These are phyloP conservation scores for Oligia strigilis DNA, from an alignment of 2,888 invertebrate genomes.

Conservation along the genomic window DNA sequence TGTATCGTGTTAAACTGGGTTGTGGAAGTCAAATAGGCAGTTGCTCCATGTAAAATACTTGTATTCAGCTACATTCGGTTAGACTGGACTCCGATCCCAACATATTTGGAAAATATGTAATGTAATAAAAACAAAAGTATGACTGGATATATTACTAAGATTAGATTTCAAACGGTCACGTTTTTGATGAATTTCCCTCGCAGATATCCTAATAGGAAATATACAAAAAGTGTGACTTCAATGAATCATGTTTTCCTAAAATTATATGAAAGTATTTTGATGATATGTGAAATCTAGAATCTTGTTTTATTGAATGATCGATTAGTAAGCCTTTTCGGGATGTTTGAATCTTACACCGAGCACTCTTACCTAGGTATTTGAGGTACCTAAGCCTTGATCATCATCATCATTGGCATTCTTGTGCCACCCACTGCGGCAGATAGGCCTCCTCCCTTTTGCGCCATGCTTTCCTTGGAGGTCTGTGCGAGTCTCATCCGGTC, in stretches of 20 bases:
- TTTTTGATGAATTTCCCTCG: constrained; percentile 30
- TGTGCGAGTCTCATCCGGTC: background rate
- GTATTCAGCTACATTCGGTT: background rate
- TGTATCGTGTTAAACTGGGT: background rate
- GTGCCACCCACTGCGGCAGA: background rate
- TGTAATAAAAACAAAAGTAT: constrained; percentile 18
- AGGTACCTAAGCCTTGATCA: background rate
- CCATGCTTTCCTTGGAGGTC: background rate
- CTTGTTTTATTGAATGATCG: background rate
- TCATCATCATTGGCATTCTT: background rate
- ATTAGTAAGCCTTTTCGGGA: background rate
- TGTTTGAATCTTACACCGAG: background rate
- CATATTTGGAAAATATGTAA: background rate
- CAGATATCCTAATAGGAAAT: constrained; percentile 11
- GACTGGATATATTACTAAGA: constrained; percentile 40
- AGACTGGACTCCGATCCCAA: background rate
- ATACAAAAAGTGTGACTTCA: constrained; percentile 39
- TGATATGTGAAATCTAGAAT: background rate
- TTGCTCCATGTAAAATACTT: background rate
- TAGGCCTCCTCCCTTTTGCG: background rate
- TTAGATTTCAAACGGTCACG: constrained; percentile 33
- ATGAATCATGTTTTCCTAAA: constrained; percentile 35
- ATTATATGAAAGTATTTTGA: background rate
- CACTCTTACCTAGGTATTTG: background rate
- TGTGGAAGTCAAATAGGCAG: background rate